Conservation (phyloP, 2,888 invertebrate species). For the Gonocerus acuteangulatus region DNA sequence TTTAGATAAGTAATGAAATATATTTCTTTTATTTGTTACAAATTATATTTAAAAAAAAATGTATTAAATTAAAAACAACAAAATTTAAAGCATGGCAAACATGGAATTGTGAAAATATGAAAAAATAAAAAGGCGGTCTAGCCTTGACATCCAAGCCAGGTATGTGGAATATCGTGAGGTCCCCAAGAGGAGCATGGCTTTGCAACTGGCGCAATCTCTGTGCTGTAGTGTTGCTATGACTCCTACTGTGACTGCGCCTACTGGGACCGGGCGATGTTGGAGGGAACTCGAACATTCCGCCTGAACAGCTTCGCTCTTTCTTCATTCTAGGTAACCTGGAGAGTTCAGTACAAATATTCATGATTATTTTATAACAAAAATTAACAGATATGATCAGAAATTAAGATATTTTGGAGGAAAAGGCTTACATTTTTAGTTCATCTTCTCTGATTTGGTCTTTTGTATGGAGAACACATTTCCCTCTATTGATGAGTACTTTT, state of each 20-base stretch:
- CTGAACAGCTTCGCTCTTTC: slow-evolving; percentile 63
- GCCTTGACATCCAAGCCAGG: slow-evolving; percentile 86
- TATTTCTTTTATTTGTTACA: too few species aligned
- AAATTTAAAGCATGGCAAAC: too few species aligned
- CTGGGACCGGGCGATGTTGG: slow-evolving; percentile 51
- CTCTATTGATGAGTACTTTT: slow-evolving; percentile 91
- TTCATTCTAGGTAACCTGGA: slow-evolving; percentile 51
- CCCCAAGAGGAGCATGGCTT: slow-evolving; percentile 48
- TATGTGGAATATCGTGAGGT: slow-evolving; percentile 81
- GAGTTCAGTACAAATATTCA: not conserved
- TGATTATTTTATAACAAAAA: not conserved
- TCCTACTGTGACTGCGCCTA: slow-evolving; percentile 44
- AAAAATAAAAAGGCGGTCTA: too few species aligned
- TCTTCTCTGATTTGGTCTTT: slow-evolving; percentile 66
- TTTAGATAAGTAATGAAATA: too few species aligned
- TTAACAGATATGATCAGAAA: too few species aligned
- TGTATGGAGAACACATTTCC: slow-evolving; percentile 92
- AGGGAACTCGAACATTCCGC: slow-evolving; percentile 53
- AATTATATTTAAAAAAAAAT: too few species aligned
- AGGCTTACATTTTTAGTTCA: slow-evolving; percentile 55
- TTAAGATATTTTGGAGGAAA: not conserved
- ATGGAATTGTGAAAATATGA: too few species aligned
- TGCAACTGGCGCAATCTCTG: slow-evolving; percentile 45
- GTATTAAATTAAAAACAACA: too few species aligned
- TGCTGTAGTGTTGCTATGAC: slow-evolving; percentile 42